phyloP scores from a whole-genome alignment of 1,140 invertebrate species.

The Panagrolaimus sp. region DNA sequence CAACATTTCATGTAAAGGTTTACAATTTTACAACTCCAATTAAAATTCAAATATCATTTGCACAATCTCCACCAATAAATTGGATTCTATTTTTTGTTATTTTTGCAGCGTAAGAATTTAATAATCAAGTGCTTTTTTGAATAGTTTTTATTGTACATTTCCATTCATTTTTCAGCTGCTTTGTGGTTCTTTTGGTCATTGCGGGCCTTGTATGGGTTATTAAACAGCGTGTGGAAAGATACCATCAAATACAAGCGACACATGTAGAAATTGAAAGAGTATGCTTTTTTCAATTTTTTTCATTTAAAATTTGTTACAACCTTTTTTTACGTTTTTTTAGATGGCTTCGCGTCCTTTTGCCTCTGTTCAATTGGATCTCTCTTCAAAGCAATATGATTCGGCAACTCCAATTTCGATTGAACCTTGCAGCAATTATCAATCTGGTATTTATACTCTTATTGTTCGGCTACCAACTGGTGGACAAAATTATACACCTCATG shows the following conservation, averaged over 20 bases:
- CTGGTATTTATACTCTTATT: constrained; percentile 53
- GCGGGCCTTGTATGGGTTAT: constrained; percentile 58
- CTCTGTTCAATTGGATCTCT: constrained; percentile 50
- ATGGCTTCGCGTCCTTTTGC: constrained; percentile 57
- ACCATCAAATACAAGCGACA: constrained; percentile 36
- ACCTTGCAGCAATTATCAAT: constrained; percentile 54
- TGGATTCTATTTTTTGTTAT: constrained; percentile 60
- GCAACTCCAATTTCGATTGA: constrained; percentile 57
- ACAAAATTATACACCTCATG: constrained; percentile 49
- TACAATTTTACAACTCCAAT: constrained; percentile 56
- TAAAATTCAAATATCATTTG: constrained; percentile 59
- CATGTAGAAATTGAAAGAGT: constrained; percentile 42
- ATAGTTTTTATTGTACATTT: background rate
- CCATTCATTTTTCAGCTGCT: constrained; percentile 56
- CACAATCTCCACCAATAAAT: constrained; percentile 59
- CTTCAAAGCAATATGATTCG: constrained; percentile 27
- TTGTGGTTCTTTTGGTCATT: constrained; percentile 59
- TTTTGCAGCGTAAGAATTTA: constrained; percentile 53
- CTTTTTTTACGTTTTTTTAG: constrained; percentile 23
- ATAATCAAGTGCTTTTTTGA: too few relatives aligned
- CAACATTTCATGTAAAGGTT: constrained; percentile 57
- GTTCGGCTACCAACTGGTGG: constrained; percentile 55
- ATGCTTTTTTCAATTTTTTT: constrained; percentile 3
- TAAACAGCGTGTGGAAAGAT: constrained; percentile 46
- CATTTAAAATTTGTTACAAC: constrained; percentile 23